Base-by-base conservation (phyloP, 2,888 invertebrate genomes). In the Microdon myrmicae region DNA sequence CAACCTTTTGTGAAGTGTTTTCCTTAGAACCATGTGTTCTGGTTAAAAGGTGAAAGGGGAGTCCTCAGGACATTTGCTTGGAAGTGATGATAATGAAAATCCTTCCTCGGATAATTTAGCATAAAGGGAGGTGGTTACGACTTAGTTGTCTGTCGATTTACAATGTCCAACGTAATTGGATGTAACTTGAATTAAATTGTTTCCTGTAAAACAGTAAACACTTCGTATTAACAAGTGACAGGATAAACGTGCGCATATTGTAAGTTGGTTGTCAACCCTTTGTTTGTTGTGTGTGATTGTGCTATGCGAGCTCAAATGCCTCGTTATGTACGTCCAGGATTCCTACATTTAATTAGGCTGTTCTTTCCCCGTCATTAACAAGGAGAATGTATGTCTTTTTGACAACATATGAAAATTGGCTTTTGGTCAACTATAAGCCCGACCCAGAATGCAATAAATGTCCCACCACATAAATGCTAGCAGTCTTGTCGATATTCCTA, bases 151-250 rank as follows among this genome's bases (percentile, higher is more conserved):
- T 53, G 35, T 35, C 44, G 35, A 43, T 43, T 43, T 45, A 23
- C 51, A 43, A 60, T 60, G 53, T 60, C 53, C 41, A 31, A 53
- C 59, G 47, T 60, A 60, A 60, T 60, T 60, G 59, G 53, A 60
- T 60, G 59, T 59, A 59, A 59, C 59, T 53, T 22, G 47, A 53
- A 53, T 60, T 53, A 53, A 45, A 60, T 53, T 53, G 59, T 43
- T 47, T 53, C 59, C 59, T 60, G 59, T 60, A 60, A 41, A 60
- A 53, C 41, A 41, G 59, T 41, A 41, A 53, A 41, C 53, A 47
- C 47, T 60, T 47, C 38, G 53, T 47, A 60, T 47, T 60, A 47
- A 47, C 41, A 53, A 45, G 34, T 25, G 12, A 3, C 29, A 43
- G 19, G 23, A 19, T n/a, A n/a, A n/a, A 8, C 10, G n/a, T 10